Percentiles rank a stretch among this genome's conserved stretches.
phyloP scores from a whole-genome alignment of 2,797 vertebrate genomes.

The Capromys pilorides region DNA sequence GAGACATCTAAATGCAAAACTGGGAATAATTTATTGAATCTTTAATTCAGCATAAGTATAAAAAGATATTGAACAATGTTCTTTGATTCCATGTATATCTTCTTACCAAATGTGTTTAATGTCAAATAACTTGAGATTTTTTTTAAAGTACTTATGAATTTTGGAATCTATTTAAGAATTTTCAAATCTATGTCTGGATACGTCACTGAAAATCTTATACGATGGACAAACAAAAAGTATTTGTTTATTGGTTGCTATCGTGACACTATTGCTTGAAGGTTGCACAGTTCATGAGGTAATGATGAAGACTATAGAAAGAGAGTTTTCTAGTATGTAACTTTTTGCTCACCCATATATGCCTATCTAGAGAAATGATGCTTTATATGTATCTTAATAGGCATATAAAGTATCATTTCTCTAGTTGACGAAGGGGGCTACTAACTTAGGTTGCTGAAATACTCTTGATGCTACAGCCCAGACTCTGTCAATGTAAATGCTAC shows the following conservation, averaged over 20 bases:
- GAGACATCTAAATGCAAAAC: neutral
- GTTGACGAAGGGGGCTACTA: neutral
- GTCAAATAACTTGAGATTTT: neutral
- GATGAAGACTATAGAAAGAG: neutral
- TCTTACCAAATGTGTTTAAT: neutral
- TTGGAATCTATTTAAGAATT: no score
- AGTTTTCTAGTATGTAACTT: neutral
- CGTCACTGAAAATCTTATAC: neutral
- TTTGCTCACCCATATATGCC: neutral
- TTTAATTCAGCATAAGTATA: neutral
- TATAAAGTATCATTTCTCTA: neutral
- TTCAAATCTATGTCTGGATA: neutral
- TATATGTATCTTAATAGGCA: no score
- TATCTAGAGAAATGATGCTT: neutral
- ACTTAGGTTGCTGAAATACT: neutral
- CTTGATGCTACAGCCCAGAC: neutral
- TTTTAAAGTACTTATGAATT: neutral
- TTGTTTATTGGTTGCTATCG: neutral
- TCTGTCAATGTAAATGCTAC: neutral
- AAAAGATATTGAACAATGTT: neutral
- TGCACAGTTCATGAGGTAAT: neutral
- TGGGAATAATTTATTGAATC: neutral
- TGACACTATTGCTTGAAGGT: neutral
- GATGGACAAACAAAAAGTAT: neutral
- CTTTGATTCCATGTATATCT: no score